Evolutionary conservation across 1,140 invertebrate genomes (phyloP).

Genomic region (Danaus plexippus): DNA sequence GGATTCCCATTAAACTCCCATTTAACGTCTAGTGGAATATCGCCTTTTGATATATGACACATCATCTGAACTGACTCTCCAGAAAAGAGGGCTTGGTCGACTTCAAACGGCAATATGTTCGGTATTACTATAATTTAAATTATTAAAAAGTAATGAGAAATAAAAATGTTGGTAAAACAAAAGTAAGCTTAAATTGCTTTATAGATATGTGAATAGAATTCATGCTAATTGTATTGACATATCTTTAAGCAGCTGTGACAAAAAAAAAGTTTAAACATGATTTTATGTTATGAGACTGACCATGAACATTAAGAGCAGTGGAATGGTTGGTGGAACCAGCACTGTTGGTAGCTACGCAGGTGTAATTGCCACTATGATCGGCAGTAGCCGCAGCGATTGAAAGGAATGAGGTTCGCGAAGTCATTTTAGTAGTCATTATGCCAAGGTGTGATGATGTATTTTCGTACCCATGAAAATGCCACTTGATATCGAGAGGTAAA

Average conservation of each 20-base stretch:
- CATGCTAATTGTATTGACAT: constrained; percentile 55
- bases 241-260: constrained; percentile 33
- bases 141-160: constrained; percentile 24
- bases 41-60: constrained; percentile 79
- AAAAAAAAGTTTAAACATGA: constrained; percentile 34
- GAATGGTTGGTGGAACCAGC: constrained; percentile 81
- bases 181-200: constrained; percentile 39
- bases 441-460: constrained; percentile 76
- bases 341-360: constrained; percentile 82
- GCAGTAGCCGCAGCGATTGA: constrained; percentile 84
- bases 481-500: constrained; percentile 81
- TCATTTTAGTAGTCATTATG: constrained; percentile 80
- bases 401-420: constrained; percentile 83
- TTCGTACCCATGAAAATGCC: constrained; percentile 81
- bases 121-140: constrained; percentile 72
- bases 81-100: constrained; percentile 56
- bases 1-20: constrained; percentile 72
- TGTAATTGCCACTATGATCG: constrained; percentile 84
- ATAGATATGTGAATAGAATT: constrained; percentile 42
- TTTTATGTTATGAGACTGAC: constrained; percentile 68
- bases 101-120: constrained; percentile 72
- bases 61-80: constrained; percentile 79
- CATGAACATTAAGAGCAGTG: constrained; percentile 81
- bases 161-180: constrained; percentile 35
- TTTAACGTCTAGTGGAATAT: constrained; percentile 74